These are phyloP conservation scores for Microcebus jonahi DNA, from an alignment of 2,113 vertebrate species.

Conservation along the genomic window DNA sequence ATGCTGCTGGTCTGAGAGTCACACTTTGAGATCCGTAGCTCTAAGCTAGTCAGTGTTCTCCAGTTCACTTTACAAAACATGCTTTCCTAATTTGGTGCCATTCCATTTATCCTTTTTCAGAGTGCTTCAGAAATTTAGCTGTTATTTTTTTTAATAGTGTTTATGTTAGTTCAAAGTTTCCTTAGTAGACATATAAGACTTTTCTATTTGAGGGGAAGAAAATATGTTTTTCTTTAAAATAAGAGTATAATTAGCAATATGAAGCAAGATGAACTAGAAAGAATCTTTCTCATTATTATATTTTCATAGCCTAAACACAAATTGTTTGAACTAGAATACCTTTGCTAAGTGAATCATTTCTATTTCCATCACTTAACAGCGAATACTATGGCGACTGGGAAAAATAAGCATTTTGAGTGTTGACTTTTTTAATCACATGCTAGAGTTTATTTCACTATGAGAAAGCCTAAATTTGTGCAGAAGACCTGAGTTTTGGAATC, in stretches of 20 bases:
- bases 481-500: constrained; percentile 27
- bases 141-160: neutral
- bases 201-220: neutral
- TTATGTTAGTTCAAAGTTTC: constrained; percentile 5
- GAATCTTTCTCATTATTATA: constrained; percentile 16
- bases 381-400: neutral
- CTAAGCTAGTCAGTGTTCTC: neutral
- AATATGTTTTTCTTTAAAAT: neutral
- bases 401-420: neutral
- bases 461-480: neutral
- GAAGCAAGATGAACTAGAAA: constrained; percentile 7
- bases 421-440: constrained; percentile 5
- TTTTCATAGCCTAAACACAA: neutral
- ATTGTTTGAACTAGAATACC: constrained; percentile 42
- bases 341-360: constrained; percentile 27
- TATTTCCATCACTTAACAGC: neutral
- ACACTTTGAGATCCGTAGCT: neutral
- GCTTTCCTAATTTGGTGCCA: neutral
- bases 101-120: neutral
- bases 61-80: fast-evolving
- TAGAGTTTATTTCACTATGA: neutral
- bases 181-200: neutral
- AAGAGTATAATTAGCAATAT: neutral
- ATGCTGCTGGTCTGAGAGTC: neutral
- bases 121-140: neutral